Conservation (phyloP, 2,888 invertebrate species). For the Papilio demoleus region DNA sequence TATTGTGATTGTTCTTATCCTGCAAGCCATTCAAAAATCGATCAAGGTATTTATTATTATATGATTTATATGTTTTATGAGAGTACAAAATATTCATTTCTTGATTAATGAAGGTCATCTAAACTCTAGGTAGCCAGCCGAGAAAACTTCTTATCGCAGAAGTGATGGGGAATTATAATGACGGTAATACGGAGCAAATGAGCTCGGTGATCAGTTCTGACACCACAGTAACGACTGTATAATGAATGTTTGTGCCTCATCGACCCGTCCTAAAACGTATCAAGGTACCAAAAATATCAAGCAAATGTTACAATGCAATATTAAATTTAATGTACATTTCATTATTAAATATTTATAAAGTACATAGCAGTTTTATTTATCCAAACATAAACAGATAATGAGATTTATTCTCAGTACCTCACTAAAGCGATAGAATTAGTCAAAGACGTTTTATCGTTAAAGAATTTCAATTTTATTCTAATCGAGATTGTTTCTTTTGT, state of each 20-base stretch:
- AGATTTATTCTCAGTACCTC: too few species aligned
- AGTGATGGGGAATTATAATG: conserved; percentile 66
- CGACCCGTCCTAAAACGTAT: neutral
- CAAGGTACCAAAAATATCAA: conserved; percentile 15
- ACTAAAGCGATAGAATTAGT: too few species aligned
- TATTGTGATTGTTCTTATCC: conserved; percentile 25
- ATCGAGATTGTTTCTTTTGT: conserved; percentile 62
- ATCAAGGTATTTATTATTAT: conserved; percentile 14
- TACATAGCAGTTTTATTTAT: conserved; percentile 4
- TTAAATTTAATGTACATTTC: conserved; percentile 9
- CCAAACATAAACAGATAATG: too few species aligned
- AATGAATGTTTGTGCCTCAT: conserved; percentile 24
- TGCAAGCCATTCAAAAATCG: neutral
- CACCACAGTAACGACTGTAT: conserved; percentile 41
- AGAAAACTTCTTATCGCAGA: conserved; percentile 66
- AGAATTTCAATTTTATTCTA: too few species aligned
- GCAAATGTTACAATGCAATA: neutral
- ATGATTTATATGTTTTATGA: conserved; percentile 55
- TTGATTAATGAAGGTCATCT: conserved; percentile 29
- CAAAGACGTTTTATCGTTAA: too few species aligned
- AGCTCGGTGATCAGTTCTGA: conserved; percentile 60
- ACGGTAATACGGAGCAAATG: conserved; percentile 63
- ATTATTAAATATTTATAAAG: conserved; percentile 1
- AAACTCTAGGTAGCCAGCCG: conserved; percentile 51
- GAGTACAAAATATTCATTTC: conserved; percentile 57